Evolutionary conservation across 2,888 invertebrate species (phyloP), one percentile per base, ranked within the genome.

Genomic region (Andrena minutula): DNA sequence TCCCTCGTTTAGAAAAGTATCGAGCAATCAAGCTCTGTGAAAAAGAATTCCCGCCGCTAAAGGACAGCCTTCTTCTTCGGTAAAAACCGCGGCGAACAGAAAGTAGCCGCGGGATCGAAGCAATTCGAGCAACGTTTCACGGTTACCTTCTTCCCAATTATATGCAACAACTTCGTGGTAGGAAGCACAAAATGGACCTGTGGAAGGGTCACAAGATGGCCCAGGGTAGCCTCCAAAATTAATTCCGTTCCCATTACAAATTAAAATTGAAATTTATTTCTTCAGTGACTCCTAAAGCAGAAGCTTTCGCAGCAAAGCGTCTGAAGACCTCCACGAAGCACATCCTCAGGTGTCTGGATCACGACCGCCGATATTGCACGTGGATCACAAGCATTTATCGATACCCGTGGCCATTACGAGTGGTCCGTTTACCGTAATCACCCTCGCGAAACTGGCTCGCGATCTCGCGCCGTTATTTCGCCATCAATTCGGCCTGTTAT

Each of bases 401-500:
- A 71, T 66, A 72, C 72, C 35, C 7, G 1, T 20, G 51, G 28
- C 47, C 61, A 28, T 61, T 49, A 61, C 61, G 56, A 73, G 72
- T 76, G 41, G 66, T 64, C 35, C 74, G 80, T 75, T 75, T 66
- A 60, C 68, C 49, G 75, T 75, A 80, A 83, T 85, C 79, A 75
- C 64, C 47, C 2, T 53, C 79, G 63, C 65, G 63, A 76, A 83
- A 76, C 69, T 75, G 58, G 83, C 60, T 58, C 82, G 69, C 82
- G 85, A 82, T 85, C 75, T 85, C 79, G 73, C 85, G 80, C 84
- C 76, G 81, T 86, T 86, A 87, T 79, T 73, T 71, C 83, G 72
- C 87, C 87, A 83, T 87, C 85, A 84, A 87, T 83, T 85, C 75
- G 66, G 51, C 51, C 77, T 12, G 70, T 78, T 86, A 86, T 84